phyloP scores from a whole-genome alignment of 2,113 vertebrate species.

The Oryzias melastigma region DNA sequence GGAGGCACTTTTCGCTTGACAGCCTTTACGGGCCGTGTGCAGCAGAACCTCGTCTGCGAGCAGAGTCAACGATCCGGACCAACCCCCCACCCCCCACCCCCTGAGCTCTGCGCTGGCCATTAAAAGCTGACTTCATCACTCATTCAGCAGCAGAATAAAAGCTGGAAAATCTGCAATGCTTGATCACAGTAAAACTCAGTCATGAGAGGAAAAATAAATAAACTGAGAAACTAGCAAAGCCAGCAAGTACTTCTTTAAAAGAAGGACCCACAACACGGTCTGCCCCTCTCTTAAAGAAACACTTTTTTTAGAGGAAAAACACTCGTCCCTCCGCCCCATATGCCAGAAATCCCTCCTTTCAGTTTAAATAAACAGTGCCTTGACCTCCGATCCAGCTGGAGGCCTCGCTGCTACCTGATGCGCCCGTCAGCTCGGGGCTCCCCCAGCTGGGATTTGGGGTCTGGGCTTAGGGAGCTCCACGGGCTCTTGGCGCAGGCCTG shows the following conservation, averaged over 20 bases:
- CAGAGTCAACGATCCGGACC: slow-evolving; percentile 43
- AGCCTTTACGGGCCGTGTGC: background rate
- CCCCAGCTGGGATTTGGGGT: slow-evolving; percentile 93
- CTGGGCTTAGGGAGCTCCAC: slow-evolving; percentile 95
- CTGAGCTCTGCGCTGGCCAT: slow-evolving; percentile 24
- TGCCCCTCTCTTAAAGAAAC: slow-evolving; percentile 5
- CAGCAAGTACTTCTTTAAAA: slow-evolving; percentile 49
- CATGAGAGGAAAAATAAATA: slow-evolving; percentile 70
- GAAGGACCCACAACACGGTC: slow-evolving; percentile 33
- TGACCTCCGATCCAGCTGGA: slow-evolving; percentile 67
- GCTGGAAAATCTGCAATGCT: slow-evolving; percentile 55
- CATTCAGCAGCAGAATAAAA: slow-evolving; percentile 62
- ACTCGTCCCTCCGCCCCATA: slow-evolving; percentile 3
- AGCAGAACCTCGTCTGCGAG: slow-evolving; percentile 51
- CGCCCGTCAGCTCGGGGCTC: slow-evolving; percentile 84
- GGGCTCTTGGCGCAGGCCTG: slow-evolving; percentile 89
- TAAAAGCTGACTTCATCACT: slow-evolving; percentile 50
- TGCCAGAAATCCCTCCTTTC: slow-evolving; percentile 46
- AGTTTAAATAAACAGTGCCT: slow-evolving; percentile 49
- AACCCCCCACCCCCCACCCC: slow-evolving; percentile 18
- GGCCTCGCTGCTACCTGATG: slow-evolving; percentile 90
- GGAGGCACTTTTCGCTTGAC: slow-evolving; percentile 49
- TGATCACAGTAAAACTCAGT: slow-evolving; percentile 72
- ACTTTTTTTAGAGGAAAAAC: slow-evolving; percentile 18
- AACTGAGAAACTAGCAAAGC: slow-evolving; percentile 62